phyloP scores from a whole-genome alignment of 64 coral and sea anemone genomes.

The Stichodactyla helianthus region DNA sequence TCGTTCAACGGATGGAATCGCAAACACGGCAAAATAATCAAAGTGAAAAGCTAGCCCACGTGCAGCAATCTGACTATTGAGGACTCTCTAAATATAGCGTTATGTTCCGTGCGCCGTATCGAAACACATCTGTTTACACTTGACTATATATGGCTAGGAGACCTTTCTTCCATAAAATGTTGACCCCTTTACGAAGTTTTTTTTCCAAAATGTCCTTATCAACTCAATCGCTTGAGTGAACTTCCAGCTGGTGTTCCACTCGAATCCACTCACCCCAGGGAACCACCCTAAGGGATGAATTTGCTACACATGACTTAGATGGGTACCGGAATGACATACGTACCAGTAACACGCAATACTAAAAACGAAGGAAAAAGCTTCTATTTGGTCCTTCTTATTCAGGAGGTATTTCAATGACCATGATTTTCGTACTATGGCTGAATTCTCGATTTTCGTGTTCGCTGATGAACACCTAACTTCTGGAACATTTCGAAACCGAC shows the following conservation, averaged over 20 bases:
- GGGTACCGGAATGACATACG: background rate
- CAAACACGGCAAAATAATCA: background rate
- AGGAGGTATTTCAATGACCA: background rate
- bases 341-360: background rate
- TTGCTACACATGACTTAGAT: background rate
- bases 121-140: background rate
- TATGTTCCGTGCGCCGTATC: background rate
- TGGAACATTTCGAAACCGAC: background rate
- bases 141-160: background rate
- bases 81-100: background rate
- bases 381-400: too few relatives aligned
- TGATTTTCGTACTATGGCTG: background rate
- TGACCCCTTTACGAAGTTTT: background rate
- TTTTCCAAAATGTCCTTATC: background rate
- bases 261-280: background rate
- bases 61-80: background rate
- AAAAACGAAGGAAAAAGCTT: background rate
- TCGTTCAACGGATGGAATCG: background rate
- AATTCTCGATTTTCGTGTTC: background rate
- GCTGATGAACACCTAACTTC: background rate
- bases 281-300: background rate
- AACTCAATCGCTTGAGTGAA: background rate
- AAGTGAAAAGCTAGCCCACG: background rate
- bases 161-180: background rate
- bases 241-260: background rate